Conservation (phyloP, 2,797 vertebrate genomes). For the Perodicticus potto region DNA sequence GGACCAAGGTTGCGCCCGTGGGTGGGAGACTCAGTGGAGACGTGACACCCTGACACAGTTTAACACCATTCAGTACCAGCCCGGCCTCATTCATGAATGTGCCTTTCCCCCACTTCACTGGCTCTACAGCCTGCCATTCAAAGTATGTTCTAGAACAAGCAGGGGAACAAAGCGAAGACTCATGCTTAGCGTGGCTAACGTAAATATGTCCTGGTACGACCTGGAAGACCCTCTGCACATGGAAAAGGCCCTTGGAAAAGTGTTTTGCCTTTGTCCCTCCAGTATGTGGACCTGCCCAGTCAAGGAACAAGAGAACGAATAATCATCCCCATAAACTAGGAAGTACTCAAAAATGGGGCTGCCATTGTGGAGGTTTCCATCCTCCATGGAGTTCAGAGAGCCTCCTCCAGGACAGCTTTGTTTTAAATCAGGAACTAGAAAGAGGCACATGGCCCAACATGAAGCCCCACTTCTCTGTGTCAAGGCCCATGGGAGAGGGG, state of each 20-base stretch:
- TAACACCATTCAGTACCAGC: background rate
- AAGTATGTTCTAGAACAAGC: background rate
- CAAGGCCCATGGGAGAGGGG: background rate
- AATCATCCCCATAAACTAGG: background rate
- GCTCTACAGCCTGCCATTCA: background rate
- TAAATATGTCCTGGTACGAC: accelerated
- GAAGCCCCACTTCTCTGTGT: accelerated
- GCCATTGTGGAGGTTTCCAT: background rate
- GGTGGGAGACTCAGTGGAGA: background rate
- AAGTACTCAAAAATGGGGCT: background rate
- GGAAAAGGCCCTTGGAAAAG: background rate
- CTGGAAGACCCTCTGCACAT: accelerated
- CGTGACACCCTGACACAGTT: background rate
- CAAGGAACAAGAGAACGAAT: background rate
- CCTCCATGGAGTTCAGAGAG: background rate
- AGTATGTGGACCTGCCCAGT: background rate
- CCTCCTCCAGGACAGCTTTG: background rate
- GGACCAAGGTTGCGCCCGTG: background rate
- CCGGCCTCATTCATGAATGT: background rate
- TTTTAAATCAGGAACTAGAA: background rate
- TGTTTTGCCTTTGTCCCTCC: no score
- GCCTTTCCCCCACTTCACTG: background rate
- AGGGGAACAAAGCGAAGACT: accelerated
- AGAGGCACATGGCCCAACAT: accelerated
- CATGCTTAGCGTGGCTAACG: background rate